Base-by-base conservation (phyloP, 2,113 vertebrate genomes). In the Promerops cafer region DNA sequence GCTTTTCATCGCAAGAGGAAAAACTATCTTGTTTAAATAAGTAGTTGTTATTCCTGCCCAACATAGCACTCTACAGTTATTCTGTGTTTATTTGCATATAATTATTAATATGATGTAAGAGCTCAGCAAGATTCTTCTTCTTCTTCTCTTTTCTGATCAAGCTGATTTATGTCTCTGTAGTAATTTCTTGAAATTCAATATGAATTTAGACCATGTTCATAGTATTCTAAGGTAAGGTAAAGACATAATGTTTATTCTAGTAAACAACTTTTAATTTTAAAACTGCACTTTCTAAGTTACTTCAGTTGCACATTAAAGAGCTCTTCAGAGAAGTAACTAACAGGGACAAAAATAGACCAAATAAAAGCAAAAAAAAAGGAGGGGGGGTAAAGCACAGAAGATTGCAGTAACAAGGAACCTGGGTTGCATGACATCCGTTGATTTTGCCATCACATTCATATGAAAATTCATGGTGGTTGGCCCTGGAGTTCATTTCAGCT, bases 51-150 rank as follows among this genome's bases (percentile, higher is more conserved):
- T 59, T 68, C 53, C 71, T 87, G 54, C 35, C 47, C 39, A 80
- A 28, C 10, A 54, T 6, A 86, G 54, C 45, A 66, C 26, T 70
- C 76, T 76, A 37, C 26, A 78, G 60, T 78, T 91, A 56, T 54
- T 86, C 44, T 90, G 47, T 69, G 35, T 77, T 93, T 80, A 88
- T 68, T 75, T 7, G 2, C 40, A 68, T 53, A 57, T 50, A 63
- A 89, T 87, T 91, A 77, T 77, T 66, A 85, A 65, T 59, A 70
- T 26, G 16, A 69, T 74, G 30, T 74, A 91, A 95, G 49, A 60
- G 33, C 42, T 77, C 64, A 70, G 52, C 13, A 20, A 69, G 35
- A 70, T 65, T 83, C n/a, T 83, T 74, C 64, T 53, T 74, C 64
- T 53, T 78, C 6, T 30, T 65, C 10, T 68, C 35, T 60, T 82